Evolutionary conservation across 2,888 invertebrate species (phyloP).

Genomic region (Belgica antarctica): DNA sequence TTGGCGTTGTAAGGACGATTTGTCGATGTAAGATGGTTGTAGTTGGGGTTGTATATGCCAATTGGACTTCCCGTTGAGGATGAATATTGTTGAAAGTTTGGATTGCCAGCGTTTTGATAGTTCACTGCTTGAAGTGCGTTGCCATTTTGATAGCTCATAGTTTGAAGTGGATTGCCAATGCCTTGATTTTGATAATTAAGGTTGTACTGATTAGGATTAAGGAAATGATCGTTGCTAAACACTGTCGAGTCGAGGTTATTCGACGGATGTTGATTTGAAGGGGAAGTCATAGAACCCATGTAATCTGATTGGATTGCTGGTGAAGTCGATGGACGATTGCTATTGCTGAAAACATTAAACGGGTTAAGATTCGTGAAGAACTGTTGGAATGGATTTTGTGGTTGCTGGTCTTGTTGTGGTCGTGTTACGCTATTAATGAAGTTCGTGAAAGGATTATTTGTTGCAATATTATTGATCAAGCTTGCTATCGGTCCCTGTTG

Average conservation of each 20-base stretch:
- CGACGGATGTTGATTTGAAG: background rate
- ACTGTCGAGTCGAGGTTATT: constrained; percentile 25
- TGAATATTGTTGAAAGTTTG: background rate
- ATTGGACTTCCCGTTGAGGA: background rate
- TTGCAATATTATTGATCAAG: constrained; percentile 20
- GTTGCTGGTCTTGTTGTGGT: background rate
- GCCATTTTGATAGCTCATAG: background rate
- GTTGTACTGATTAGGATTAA: constrained; percentile 1
- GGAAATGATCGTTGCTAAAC: constrained; percentile 36
- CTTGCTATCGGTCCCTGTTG: constrained; percentile 26
- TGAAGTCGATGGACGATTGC: constrained; percentile 12
- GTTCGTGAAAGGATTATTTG: constrained; percentile 33
- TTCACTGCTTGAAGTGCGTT: background rate
- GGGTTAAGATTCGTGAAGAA: constrained; percentile 37
- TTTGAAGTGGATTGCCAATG: background rate
- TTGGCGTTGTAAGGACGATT: background rate
- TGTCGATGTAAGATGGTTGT: too few species aligned
- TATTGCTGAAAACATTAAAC: constrained; percentile 32
- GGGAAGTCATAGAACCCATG: background rate
- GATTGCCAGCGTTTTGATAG: constrained; percentile 4
- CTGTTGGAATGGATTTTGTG: constrained; percentile 30
- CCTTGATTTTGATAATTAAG: constrained; percentile 7
- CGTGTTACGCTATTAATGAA: constrained; percentile 19
- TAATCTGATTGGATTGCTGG: constrained; percentile 27
- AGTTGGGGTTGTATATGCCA: background rate